phyloP scores from a whole-genome alignment of 2,113 vertebrate species.

The Muntiacus muntjak region DNA sequence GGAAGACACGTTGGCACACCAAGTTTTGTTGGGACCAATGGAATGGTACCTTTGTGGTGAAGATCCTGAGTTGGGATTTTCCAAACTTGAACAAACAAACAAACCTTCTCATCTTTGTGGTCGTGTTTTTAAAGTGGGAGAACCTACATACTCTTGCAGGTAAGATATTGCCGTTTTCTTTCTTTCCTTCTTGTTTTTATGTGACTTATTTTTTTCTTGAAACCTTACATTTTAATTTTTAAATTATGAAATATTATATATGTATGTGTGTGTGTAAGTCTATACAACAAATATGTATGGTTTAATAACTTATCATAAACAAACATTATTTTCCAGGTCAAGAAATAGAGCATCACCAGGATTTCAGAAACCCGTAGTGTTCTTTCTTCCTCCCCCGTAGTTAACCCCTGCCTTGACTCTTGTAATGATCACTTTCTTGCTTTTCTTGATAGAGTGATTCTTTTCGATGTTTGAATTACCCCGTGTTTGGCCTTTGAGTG shows the following conservation, averaged over 20 bases:
- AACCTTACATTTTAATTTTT: background rate
- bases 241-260: background rate
- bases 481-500: background rate
- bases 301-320: background rate
- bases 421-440: background rate
- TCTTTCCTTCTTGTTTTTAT: background rate
- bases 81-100: slow-evolving; percentile 91
- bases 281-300: background rate
- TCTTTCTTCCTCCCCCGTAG: background rate
- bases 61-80: slow-evolving; percentile 89
- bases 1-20: slow-evolving; percentile 92
- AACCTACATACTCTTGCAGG: slow-evolving; percentile 99
- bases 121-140: slow-evolving; percentile 97
- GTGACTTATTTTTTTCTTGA: background rate
- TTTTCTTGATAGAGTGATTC: background rate
- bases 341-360: background rate
- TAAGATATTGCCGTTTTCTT: slow-evolving; percentile 66
- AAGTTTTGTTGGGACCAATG: slow-evolving; percentile 90
- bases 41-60: slow-evolving; percentile 96
- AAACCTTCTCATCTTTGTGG: slow-evolving; percentile 95
- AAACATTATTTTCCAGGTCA: slow-evolving; percentile 11
- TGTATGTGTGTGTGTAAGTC: background rate
- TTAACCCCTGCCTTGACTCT: background rate
- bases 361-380: background rate
- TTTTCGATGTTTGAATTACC: background rate